These are phyloP conservation scores for Haplochromis vanheusdeni DNA, from an alignment of 2,113 vertebrate species.

Conservation along the genomic window DNA sequence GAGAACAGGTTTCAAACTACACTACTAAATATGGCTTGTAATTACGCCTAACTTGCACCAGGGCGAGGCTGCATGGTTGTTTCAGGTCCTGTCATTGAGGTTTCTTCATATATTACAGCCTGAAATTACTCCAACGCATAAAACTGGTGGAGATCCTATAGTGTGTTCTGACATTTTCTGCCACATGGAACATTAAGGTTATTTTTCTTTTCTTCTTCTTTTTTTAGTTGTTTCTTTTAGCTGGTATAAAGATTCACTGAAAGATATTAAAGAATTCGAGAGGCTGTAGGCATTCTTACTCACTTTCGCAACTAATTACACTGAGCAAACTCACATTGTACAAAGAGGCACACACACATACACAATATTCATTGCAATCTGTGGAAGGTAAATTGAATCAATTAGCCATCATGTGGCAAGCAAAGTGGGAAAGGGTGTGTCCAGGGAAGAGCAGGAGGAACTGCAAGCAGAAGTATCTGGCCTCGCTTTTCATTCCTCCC, in stretches of 20 bases:
- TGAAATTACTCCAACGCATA: constrained; percentile 50
- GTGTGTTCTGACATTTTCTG: background rate
- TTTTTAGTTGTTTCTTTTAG: background rate
- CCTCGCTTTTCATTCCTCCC: background rate
- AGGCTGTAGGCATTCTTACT: background rate
- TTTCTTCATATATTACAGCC: constrained; percentile 16
- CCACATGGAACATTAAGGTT: background rate
- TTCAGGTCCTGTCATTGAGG: constrained; percentile 53
- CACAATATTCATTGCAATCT: background rate
- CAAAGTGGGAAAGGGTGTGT: constrained; percentile 11
- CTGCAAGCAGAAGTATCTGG: background rate
- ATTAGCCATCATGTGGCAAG: constrained; percentile 18
- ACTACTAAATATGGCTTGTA: constrained; percentile 46
- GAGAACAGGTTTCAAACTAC: constrained; percentile 11
- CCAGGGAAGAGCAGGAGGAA: background rate
- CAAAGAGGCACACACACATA: background rate
- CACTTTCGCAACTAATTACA: background rate
- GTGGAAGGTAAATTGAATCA: background rate
- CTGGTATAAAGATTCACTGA: background rate
- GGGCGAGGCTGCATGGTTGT: constrained; percentile 8
- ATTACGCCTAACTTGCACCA: constrained; percentile 30
- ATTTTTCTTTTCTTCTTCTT: background rate
- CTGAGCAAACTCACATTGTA: background rate
- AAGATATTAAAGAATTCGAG: background rate
- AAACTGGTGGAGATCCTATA: background rate